Evolutionary conservation across 1,140 invertebrate genomes (phyloP).

Genomic region (Calosoma granatense): DNA sequence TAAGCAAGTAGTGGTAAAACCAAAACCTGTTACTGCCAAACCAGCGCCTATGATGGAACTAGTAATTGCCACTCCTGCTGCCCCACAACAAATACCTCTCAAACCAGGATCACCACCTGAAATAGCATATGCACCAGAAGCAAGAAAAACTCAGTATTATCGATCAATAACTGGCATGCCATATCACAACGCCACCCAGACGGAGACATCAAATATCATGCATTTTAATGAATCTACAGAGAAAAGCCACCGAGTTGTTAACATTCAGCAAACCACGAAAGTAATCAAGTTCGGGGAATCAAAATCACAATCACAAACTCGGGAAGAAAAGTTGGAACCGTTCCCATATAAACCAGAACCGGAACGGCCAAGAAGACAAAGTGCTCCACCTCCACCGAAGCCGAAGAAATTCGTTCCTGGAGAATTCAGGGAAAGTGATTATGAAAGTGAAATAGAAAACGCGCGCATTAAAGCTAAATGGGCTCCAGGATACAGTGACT

Average conservation of each 20-base stretch:
- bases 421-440: slow-evolving; percentile 57
- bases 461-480: slow-evolving; percentile 48
- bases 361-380: slow-evolving; percentile 24
- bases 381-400: slow-evolving; percentile 38
- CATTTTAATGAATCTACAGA: slow-evolving; percentile 59
- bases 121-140: slow-evolving; percentile 44
- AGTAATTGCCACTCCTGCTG: slow-evolving; percentile 29
- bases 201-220: slow-evolving; percentile 55
- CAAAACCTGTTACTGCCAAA: slow-evolving; percentile 35
- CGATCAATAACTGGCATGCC: slow-evolving; percentile 42
- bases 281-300: slow-evolving; percentile 54
- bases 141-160: slow-evolving; percentile 38
- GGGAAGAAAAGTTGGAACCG: slow-evolving; percentile 31
- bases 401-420: slow-evolving; percentile 58
- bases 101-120: slow-evolving; percentile 49
- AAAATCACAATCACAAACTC: slow-evolving; percentile 15
- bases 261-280: slow-evolving; percentile 55
- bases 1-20: slow-evolving; percentile 37
- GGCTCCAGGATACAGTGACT: slow-evolving; percentile 46
- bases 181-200: slow-evolving; percentile 47
- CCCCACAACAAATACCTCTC: slow-evolving; percentile 34
- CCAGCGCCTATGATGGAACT: slow-evolving; percentile 30
- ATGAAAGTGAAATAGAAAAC: slow-evolving; percentile 57
- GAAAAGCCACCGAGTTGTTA: slow-evolving; percentile 49
- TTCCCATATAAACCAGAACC: slow-evolving; percentile 39